Evolutionary conservation across 1,140 invertebrate genomes (phyloP).

Genomic region (Drosophila arizonae): DNA sequence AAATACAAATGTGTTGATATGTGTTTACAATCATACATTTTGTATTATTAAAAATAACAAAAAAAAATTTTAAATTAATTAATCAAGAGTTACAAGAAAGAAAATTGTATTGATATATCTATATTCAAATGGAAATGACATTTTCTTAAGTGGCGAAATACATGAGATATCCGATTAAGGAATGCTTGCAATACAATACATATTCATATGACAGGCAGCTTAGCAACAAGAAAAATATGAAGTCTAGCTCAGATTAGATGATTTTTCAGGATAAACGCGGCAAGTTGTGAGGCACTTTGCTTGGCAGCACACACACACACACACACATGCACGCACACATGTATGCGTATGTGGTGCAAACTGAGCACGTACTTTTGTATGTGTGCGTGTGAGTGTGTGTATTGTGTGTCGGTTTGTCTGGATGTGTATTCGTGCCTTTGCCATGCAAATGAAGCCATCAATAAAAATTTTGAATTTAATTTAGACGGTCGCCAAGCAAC

Average conservation of each 20-base stretch:
- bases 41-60: too few relatives aligned
- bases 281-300: conserved; percentile 56
- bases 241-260: conserved; percentile 78
- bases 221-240: conserved; percentile 78
- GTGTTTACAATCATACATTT: too few relatives aligned
- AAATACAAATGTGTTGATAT: too few relatives aligned
- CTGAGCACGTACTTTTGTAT: conserved; percentile 17
- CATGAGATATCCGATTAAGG: background rate
- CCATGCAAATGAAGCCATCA: conserved; percentile 70
- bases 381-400: background rate
- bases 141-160: background rate
- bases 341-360: background rate
- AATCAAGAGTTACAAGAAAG: too few relatives aligned
- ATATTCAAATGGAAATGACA: too few relatives aligned
- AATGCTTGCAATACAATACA: conserved; percentile 45
- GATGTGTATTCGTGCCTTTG: conserved; percentile 42
- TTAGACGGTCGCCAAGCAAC: conserved; percentile 49
- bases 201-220: conserved; percentile 69
- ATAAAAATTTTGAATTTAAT: conserved; percentile 62
- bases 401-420: background rate
- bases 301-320: conserved; percentile 7
- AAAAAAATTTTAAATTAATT: too few relatives aligned
- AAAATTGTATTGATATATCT: too few relatives aligned
- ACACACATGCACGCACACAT: background rate
- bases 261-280: conserved; percentile 76